Conservation (phyloP, 2,113 vertebrate species). For the Burhinus bistriatus region DNA sequence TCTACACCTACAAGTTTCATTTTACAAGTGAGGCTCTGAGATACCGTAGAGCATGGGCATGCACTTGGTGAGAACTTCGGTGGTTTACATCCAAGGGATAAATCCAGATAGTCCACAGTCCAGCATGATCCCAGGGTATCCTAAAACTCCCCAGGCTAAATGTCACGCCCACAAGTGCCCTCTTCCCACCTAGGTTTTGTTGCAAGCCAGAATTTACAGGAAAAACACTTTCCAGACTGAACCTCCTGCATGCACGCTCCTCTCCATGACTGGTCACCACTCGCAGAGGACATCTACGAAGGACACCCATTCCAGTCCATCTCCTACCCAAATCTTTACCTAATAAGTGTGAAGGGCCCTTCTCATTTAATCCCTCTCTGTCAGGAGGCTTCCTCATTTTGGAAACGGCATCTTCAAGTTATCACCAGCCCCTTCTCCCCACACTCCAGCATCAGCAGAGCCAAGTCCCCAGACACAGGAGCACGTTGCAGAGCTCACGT, state of each 20-base stretch:
- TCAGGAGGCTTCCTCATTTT: neutral
- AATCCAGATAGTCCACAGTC: neutral
- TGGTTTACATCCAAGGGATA: neutral
- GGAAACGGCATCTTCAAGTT: neutral
- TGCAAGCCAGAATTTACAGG: neutral
- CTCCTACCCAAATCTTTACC: neutral
- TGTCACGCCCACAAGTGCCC: neutral
- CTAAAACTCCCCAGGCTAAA: neutral
- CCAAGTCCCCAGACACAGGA: neutral
- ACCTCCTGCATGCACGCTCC: neutral
- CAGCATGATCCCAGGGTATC: neutral
- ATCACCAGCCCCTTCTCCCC: neutral
- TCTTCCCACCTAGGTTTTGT: neutral
- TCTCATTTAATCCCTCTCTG: neutral
- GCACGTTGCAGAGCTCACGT: neutral
- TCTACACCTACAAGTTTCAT: neutral
- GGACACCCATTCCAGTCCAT: neutral
- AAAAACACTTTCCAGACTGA: neutral
- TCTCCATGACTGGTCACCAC: neutral
- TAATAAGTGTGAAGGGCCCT: neutral
- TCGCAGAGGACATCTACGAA: neutral
- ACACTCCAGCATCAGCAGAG: neutral
- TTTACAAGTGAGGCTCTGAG: neutral
- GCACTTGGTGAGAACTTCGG: neutral
- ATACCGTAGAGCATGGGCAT: fast-evolving